Percentiles rank a stretch among this genome's conserved stretches.
Evolutionary conservation across 2,113 vertebrate genomes (phyloP).

Genomic region (rabbit (Oryctolagus cuniculus)): mOryCun1.1 NC_091445.1:60967001-60967500

Average conservation of each 20-base stretch:
- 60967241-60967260: no score
- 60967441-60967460: background rate
- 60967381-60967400: background rate
- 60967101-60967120: background rate
- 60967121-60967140: background rate
- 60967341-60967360: background rate
- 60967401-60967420: background rate
- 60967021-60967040: slow-evolving; percentile 4
- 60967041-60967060: background rate
- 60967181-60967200: no score
- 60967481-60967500: background rate
- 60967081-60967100: background rate
- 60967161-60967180: no score
- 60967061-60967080: background rate
- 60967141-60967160: no score
- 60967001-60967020: slow-evolving; percentile 56
- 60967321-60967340: no score
- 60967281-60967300: no score
- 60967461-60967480: background rate
- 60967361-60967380: background rate
- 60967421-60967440: background rate
- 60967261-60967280: no score
- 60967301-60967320: no score
- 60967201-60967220: no score
- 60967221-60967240: no score